Evolutionary conservation across 92 coral and sea anemone species (phyloP).

Genomic region (Paramuricea clavata): DNA sequence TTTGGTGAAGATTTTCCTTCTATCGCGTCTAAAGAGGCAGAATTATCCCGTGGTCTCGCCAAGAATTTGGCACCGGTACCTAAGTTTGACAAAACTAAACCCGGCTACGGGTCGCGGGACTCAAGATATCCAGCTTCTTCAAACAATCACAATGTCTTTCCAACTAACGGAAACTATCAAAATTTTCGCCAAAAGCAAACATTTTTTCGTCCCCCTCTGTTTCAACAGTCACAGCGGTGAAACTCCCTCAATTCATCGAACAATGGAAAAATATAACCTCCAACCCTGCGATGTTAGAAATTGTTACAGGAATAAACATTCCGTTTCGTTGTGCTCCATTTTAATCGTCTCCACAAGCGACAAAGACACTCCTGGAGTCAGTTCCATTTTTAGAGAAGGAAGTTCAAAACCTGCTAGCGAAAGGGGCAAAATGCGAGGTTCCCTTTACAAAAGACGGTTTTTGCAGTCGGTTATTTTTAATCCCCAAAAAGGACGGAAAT

Average conservation of each 20-base stretch:
- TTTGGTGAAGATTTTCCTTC: constrained; percentile 57
- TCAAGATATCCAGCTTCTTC: too few species aligned
- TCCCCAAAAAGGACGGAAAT: constrained; percentile 60
- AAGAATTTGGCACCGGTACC: too few species aligned
- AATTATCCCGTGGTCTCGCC: neutral
- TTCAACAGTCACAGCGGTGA: constrained; percentile 52
- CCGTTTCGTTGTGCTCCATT: constrained; percentile 1
- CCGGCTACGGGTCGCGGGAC: neutral
- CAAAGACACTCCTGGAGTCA: constrained; percentile 50
- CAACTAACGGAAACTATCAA: neutral
- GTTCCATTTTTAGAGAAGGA: constrained; percentile 29
- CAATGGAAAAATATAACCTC: constrained; percentile 64
- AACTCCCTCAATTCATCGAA: constrained; percentile 57
- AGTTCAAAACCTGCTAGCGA: constrained; percentile 39
- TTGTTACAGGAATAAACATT: constrained; percentile 57
- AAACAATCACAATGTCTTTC: neutral
- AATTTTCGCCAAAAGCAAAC: constrained; percentile 19
- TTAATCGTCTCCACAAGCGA: constrained; percentile 34
- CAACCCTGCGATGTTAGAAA: constrained; percentile 47
- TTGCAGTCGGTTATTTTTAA: constrained; percentile 59
- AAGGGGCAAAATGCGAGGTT: constrained; percentile 42
- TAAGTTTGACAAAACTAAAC: too few species aligned
- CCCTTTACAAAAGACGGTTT: constrained; percentile 49
- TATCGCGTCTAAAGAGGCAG: too few species aligned
- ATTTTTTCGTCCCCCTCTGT: constrained; percentile 59